phyloP scores from a whole-genome alignment of 1,140 invertebrate genomes.

The Camponotus pennsylvanicus region DNA sequence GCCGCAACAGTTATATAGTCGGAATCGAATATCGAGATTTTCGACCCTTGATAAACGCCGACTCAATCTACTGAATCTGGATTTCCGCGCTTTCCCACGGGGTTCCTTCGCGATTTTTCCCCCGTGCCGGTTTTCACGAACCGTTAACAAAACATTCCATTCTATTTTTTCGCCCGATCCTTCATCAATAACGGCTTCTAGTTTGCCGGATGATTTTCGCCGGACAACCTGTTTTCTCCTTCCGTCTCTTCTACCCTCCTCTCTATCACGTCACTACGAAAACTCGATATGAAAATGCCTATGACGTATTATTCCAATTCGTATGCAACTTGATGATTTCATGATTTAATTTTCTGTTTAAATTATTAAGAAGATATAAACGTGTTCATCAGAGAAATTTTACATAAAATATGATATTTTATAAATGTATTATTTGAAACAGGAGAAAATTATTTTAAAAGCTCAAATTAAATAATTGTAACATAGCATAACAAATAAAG shows the following conservation, averaged over 20 bases:
- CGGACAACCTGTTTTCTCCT: slow-evolving; percentile 8
- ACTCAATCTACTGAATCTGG: slow-evolving; percentile 8
- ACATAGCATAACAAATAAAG: not conserved
- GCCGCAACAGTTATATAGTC: not conserved
- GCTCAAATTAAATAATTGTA: not conserved
- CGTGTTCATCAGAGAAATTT: not conserved
- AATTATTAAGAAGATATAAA: slow-evolving; percentile 1
- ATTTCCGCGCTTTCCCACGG: slow-evolving; percentile 25
- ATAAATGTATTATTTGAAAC: not conserved
- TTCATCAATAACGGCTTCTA: slow-evolving; percentile 24
- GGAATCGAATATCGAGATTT: slow-evolving; percentile 54
- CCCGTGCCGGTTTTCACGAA: not conserved
- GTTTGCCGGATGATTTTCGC: slow-evolving; percentile 20
- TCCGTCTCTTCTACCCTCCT: slow-evolving; percentile 2
- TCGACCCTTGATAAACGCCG: slow-evolving; percentile 25
- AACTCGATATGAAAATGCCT: slow-evolving; percentile 13
- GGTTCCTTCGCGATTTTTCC: slow-evolving; percentile 10
- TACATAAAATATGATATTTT: not conserved
- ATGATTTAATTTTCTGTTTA: not conserved
- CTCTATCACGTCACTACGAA: slow-evolving; percentile 8
- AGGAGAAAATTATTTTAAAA: not conserved
- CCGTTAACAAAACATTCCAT: slow-evolving; percentile 46
- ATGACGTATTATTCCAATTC: slow-evolving; percentile 6
- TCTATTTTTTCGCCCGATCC: slow-evolving; percentile 5
- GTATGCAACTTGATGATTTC: not conserved